A percentile compares a stretch with the other conserved stretches of the same genome.
Evolutionary conservation across 2,113 vertebrate genomes (phyloP).

Genomic region (Melanostigma gelatinosum): DNA sequence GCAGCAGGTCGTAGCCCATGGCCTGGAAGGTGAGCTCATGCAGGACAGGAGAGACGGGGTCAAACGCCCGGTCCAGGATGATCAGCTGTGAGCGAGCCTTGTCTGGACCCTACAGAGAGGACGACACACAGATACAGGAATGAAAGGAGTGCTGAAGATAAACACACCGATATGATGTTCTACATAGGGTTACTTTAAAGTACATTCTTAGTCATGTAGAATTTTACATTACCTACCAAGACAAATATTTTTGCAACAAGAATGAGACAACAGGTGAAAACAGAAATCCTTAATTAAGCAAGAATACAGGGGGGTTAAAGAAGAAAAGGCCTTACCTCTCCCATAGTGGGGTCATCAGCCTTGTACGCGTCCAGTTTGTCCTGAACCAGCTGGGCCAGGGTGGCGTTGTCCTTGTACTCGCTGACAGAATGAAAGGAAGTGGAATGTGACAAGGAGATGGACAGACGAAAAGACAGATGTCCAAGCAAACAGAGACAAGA

Average conservation of each 20-base stretch:
- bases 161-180: background rate
- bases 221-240: background rate
- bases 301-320: background rate
- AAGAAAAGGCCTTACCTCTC: slow-evolving; percentile 86
- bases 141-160: background rate
- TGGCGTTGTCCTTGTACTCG: slow-evolving; percentile 93
- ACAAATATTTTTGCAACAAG: background rate
- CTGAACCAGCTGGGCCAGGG: slow-evolving; percentile 97
- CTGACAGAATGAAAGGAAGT: slow-evolving; percentile 55
- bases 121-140: background rate
- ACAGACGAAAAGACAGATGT: background rate
- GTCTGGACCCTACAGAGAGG: slow-evolving; percentile 88
- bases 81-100: slow-evolving; percentile 97
- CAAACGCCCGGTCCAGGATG: slow-evolving; percentile 96
- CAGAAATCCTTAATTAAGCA: background rate
- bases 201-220: background rate
- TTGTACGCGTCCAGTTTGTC: slow-evolving; percentile 98
- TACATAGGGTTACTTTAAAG: background rate
- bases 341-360: slow-evolving; percentile 98
- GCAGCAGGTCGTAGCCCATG: slow-evolving; percentile 97
- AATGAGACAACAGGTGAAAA: background rate
- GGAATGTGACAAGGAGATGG: background rate
- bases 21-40: slow-evolving; percentile 98
- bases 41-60: slow-evolving; percentile 92
- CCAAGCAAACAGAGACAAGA: background rate